Conservation (phyloP, 2,113 vertebrate species). For the Emydocephalus ijimae region DNA sequence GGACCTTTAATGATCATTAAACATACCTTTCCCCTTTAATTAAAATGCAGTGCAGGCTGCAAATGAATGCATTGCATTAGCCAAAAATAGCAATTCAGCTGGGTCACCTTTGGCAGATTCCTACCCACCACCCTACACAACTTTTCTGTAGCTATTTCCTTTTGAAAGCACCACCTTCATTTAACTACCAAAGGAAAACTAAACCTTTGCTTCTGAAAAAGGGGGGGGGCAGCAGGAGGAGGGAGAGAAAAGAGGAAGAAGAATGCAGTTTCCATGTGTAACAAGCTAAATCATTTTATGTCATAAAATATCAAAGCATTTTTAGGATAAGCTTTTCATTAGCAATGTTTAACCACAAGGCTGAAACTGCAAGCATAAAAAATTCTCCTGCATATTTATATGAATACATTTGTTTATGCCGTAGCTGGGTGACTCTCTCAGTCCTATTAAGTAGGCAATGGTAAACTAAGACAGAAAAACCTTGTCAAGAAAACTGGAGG, state of each 20-base stretch:
- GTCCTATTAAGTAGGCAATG: background rate
- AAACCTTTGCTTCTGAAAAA: constrained; percentile 38
- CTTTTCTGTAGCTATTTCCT: constrained; percentile 54
- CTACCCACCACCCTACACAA: constrained; percentile 42
- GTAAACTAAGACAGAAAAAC: background rate
- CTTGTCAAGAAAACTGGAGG: background rate
- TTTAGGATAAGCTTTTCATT: constrained; percentile 3
- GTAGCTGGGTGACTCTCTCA: background rate
- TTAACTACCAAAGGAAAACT: constrained; percentile 53
- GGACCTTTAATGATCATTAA: constrained; percentile 53
- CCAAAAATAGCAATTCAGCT: constrained; percentile 62
- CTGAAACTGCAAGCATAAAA: background rate
- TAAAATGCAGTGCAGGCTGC: constrained; percentile 43
- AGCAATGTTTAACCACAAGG: background rate
- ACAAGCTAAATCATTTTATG: background rate
- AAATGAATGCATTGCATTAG: constrained; percentile 52
- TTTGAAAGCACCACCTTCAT: constrained; percentile 47
- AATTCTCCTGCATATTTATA: background rate
- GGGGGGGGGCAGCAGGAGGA: background rate
- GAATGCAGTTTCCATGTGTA: constrained; percentile 28
- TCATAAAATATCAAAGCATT: constrained; percentile 17
- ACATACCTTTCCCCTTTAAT: constrained; percentile 55
- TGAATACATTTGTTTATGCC: rapidly evolving
- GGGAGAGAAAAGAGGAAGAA: background rate
- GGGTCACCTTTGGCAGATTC: constrained; percentile 58